A percentile compares a stretch with the other conserved stretches of the same genome.
Evolutionary conservation across 2,113 vertebrate genomes (phyloP).

Genomic region (Stercorarius parasiticus): DNA sequence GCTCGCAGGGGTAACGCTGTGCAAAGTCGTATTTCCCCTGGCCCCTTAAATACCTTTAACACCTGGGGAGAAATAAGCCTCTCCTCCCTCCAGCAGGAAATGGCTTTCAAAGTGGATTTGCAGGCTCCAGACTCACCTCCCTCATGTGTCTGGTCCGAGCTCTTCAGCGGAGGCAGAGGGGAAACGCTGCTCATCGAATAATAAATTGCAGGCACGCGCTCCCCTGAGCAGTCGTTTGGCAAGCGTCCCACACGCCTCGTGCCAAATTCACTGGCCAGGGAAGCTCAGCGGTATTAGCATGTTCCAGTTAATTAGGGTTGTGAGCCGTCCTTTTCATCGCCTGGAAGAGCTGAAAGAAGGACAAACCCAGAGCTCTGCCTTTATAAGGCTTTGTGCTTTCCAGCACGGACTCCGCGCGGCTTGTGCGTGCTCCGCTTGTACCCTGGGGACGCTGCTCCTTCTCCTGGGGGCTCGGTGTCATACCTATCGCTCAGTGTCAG

Average conservation of each 20-base stretch:
- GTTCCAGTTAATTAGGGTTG: conserved; percentile 55
- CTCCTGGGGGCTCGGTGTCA: not conserved
- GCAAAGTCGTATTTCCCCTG: not conserved
- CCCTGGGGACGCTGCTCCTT: not conserved
- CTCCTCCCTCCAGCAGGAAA: not conserved
- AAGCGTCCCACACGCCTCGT: not conserved
- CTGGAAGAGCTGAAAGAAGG: conserved; percentile 38
- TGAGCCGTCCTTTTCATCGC: conserved; percentile 48
- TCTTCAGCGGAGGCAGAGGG: not conserved
- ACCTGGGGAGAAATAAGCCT: not conserved
- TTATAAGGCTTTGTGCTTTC: conserved; percentile 52
- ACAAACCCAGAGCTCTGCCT: conserved; percentile 27
- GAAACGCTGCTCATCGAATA: not conserved
- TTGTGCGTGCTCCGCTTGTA: not conserved
- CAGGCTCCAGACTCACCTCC: conserved; percentile 4
- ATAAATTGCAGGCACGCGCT: conserved; percentile 22
- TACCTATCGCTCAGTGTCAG: not conserved
- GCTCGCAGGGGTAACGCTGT: not conserved
- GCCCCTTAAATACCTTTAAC: not conserved
- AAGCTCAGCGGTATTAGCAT: conserved; percentile 56
- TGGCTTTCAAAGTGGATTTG: conserved; percentile 1
- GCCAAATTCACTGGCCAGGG: conserved; percentile 48
- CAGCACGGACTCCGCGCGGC: not conserved
- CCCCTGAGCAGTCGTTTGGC: conserved; percentile 50
- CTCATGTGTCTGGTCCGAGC: not conserved